A percentile compares a stretch with the other conserved stretches of the same genome.
Conservation (phyloP, 2,113 vertebrate species). For the Anser brachyrhynchus region DNA sequence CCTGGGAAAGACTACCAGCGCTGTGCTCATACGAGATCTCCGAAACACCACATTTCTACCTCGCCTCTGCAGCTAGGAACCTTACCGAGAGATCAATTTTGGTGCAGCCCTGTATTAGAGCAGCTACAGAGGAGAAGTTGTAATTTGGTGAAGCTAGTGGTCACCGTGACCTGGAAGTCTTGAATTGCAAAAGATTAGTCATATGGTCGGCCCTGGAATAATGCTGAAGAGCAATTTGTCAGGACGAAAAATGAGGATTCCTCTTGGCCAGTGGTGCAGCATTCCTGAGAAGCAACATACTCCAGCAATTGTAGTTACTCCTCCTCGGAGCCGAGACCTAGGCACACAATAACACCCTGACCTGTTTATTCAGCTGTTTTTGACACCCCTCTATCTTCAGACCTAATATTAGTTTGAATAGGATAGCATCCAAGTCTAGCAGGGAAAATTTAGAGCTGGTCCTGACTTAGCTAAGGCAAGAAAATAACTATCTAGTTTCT, state of each 20-base stretch:
- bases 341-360: slow-evolving; percentile 33
- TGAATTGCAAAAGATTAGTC: not conserved
- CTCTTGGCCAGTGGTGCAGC: slow-evolving; percentile 14
- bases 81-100: not conserved
- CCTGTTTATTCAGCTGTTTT: slow-evolving; percentile 64
- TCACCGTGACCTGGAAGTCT: not conserved
- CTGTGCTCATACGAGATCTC: not conserved
- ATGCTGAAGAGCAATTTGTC: not conserved
- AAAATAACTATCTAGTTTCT: slow-evolving; percentile 27
- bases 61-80: not conserved
- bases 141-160: not conserved
- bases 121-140: not conserved
- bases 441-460: slow-evolving; percentile 16
- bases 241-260: not conserved
- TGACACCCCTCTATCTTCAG: slow-evolving; percentile 58
- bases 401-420: slow-evolving; percentile 53
- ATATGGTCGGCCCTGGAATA: not conserved
- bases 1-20: not conserved
- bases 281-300: slow-evolving; percentile 39
- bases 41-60: not conserved
- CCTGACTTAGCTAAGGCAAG: slow-evolving; percentile 35
- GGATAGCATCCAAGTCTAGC: slow-evolving; percentile 48
- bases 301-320: slow-evolving; percentile 38
- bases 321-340: not conserved
- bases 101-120: not conserved